Evolutionary conservation across 1,140 invertebrate genomes (phyloP).

Genomic region (Schlechtendalia chinensis): DNA sequence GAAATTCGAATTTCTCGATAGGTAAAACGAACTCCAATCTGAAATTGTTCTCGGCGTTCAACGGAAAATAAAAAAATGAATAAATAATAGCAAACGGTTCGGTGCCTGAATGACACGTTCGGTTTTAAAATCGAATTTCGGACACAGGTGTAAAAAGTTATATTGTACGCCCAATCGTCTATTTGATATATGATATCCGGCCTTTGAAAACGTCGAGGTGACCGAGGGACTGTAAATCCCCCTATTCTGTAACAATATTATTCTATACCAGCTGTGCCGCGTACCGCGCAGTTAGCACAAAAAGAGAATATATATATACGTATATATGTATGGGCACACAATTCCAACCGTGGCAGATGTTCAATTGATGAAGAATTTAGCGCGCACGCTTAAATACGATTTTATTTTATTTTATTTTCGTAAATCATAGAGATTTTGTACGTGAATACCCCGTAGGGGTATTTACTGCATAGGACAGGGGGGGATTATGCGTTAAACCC

Average conservation of each 20-base stretch:
- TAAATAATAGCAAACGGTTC: too few relatives aligned
- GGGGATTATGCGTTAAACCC: neutral
- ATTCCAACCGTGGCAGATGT: slow-evolving; percentile 33
- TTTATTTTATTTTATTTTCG: slow-evolving; percentile 1
- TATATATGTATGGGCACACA: neutral
- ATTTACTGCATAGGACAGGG: neutral
- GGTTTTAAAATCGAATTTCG: neutral
- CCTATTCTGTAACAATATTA: slow-evolving; percentile 2
- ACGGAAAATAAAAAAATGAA: too few relatives aligned
- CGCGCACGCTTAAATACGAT: neutral
- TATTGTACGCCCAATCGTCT: slow-evolving; percentile 26
- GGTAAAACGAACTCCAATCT: too few relatives aligned
- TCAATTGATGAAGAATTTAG: slow-evolving; percentile 30
- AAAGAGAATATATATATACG: slow-evolving; percentile 11
- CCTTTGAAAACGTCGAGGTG: slow-evolving; percentile 18
- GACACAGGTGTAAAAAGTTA: slow-evolving; percentile 36
- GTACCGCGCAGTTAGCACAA: neutral
- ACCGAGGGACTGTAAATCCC: slow-evolving; percentile 15
- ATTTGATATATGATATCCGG: slow-evolving; percentile 41
- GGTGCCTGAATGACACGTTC: too few relatives aligned
- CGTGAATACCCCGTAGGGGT: neutral
- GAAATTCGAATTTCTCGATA: too few relatives aligned
- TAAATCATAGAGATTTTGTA: slow-evolving; percentile 2
- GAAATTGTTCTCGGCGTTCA: too few relatives aligned
- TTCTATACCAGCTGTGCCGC: slow-evolving; percentile 16